Conservation (phyloP, 2,888 invertebrate genomes). For the Cataglyphis rosenhaueri region DNA sequence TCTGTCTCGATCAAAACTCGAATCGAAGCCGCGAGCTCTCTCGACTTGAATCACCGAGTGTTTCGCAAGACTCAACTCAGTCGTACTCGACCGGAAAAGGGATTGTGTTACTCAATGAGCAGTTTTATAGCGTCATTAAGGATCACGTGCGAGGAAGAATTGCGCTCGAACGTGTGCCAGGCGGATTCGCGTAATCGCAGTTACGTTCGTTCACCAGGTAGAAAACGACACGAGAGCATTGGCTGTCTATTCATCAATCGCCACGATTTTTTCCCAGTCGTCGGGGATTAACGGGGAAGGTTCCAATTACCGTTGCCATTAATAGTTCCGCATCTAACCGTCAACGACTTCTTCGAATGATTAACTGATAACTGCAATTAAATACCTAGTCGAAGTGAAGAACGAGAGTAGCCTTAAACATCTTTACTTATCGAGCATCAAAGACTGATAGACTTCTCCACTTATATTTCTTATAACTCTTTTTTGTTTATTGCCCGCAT, state of each 20-base stretch:
- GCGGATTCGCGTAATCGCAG: slow-evolving; percentile 28
- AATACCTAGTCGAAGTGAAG: background rate
- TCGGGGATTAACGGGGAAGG: slow-evolving; percentile 16
- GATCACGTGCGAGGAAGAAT: slow-evolving; percentile 54
- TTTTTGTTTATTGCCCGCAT: background rate
- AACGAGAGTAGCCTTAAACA: slow-evolving; percentile 10
- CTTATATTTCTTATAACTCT: background rate
- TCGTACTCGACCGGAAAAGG: slow-evolving; percentile 56
- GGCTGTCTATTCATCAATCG: slow-evolving; percentile 13
- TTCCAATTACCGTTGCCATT: slow-evolving; percentile 28
- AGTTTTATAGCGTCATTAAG: slow-evolving; percentile 61
- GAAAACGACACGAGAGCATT: slow-evolving; percentile 25
- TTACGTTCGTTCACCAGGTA: slow-evolving; percentile 12
- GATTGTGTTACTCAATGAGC: slow-evolving; percentile 61
- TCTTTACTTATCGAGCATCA: background rate
- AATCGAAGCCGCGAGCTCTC: background rate
- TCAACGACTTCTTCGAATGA: slow-evolving; percentile 20
- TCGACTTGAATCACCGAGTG: slow-evolving; percentile 51
- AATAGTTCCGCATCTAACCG: slow-evolving; percentile 25
- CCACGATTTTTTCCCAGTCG: slow-evolving; percentile 13
- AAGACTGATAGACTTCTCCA: background rate
- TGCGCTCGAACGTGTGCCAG: slow-evolving; percentile 17
- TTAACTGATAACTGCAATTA: slow-evolving; percentile 42
- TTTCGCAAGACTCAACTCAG: slow-evolving; percentile 66
- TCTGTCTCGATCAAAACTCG: slow-evolving; percentile 14